A percentile compares a stretch with the other conserved stretches of the same genome.
Evolutionary conservation across 2,888 invertebrate species (phyloP).

Genomic region (Eristalinus aeneus): DNA sequence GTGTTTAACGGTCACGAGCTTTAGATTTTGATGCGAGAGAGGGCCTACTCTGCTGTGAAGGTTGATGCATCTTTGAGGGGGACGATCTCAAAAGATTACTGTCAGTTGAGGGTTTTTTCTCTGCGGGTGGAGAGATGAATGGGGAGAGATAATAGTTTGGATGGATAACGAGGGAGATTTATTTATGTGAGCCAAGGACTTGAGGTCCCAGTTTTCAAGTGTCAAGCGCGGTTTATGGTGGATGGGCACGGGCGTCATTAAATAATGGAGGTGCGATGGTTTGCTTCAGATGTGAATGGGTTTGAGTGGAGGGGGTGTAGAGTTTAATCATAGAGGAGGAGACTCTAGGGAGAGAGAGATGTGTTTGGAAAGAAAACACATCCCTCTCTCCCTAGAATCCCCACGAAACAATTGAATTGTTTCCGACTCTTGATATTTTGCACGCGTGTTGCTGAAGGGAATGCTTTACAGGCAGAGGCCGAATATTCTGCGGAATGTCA

Average conservation of each 20-base stretch:
- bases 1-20: neutral
- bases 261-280: neutral
- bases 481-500: too few relatives aligned
- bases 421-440: too few relatives aligned
- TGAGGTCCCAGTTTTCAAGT: neutral
- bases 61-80: neutral
- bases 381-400: too few relatives aligned
- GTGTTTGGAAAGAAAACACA: too few relatives aligned
- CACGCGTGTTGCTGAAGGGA: too few relatives aligned
- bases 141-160: neutral
- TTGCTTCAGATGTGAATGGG: too few relatives aligned
- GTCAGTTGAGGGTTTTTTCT: neutral
- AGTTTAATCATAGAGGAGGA: too few relatives aligned
- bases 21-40: neutral
- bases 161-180: neutral
- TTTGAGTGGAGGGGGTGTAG: too few relatives aligned
- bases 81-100: neutral
- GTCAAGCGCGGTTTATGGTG: neutral
- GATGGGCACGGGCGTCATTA: neutral
- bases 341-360: too few relatives aligned
- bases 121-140: neutral
- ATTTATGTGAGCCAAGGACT: neutral
- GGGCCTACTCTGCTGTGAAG: neutral
- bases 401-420: too few relatives aligned
- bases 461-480: too few relatives aligned